A percentile compares a stretch with the other conserved stretches of the same genome.
Evolutionary conservation across 1,140 invertebrate genomes (phyloP).

Genomic region (Asobara japonica): DNA sequence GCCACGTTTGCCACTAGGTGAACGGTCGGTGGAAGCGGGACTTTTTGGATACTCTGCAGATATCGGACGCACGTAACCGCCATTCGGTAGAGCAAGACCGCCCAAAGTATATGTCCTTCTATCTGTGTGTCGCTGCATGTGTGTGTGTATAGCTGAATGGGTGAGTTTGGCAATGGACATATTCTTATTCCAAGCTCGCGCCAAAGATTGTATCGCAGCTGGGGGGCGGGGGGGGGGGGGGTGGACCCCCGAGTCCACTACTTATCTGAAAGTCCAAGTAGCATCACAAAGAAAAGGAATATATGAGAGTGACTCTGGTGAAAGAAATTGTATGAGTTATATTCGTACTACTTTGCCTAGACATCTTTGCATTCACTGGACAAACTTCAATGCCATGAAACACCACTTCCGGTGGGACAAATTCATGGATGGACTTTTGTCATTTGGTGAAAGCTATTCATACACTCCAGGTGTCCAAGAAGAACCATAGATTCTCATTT

Average conservation of each 20-base stretch:
- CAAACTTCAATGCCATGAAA: background rate
- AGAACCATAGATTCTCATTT: background rate
- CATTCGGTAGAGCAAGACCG: conserved; percentile 5
- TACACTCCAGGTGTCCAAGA: background rate
- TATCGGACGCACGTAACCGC: conserved; percentile 2
- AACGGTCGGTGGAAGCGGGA: background rate
- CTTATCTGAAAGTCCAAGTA: conserved; percentile 4
- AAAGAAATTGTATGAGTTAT: background rate
- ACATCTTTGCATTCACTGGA: background rate
- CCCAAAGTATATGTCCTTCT: background rate
- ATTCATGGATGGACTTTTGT: background rate
- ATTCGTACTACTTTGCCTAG: background rate
- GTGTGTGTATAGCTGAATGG: background rate
- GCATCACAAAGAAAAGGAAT: background rate
- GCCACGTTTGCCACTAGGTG: background rate
- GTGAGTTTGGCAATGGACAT: background rate
- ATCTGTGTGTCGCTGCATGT: too few relatives aligned
- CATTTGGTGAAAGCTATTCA: background rate
- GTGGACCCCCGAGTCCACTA: background rate
- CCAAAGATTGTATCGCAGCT: conserved; percentile 17
- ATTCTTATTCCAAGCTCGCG: conserved; percentile 18
- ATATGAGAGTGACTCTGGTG: background rate
- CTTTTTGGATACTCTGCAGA: background rate
- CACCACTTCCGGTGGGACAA: background rate
- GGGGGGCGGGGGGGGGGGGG: too few relatives aligned